phyloP scores from a whole-genome alignment of 2,888 invertebrate species.

The Polymixis lichenea region DNA sequence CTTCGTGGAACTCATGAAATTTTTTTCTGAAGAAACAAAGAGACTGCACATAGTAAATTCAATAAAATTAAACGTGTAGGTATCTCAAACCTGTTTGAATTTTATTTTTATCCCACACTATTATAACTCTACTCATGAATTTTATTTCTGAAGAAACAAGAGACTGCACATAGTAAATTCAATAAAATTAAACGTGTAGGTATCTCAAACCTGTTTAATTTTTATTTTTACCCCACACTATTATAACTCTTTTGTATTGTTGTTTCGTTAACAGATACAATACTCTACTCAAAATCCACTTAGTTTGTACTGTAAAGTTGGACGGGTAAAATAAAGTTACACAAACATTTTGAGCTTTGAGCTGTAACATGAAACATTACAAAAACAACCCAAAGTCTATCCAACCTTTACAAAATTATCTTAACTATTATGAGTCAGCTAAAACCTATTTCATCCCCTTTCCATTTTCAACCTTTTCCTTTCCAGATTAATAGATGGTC shows the following conservation, averaged over 20 bases:
- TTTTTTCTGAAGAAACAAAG: neutral
- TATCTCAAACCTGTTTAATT: neutral
- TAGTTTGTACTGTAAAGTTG: neutral
- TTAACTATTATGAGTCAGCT: constrained; percentile 36
- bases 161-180: too few species aligned
- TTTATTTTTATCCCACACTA: too few species aligned
- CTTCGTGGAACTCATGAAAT: neutral
- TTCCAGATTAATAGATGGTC: constrained; percentile 50
- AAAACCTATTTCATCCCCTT: constrained; percentile 29
- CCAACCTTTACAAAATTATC: constrained; percentile 14
- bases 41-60: too few species aligned
- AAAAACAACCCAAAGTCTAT: constrained; percentile 4
- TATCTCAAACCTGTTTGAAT: neutral
- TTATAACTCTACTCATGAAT: too few species aligned
- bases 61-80: too few species aligned
- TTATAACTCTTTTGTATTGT: too few species aligned
- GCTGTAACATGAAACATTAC: neutral
- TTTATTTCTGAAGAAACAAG: neutral
- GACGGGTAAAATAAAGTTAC: neutral
- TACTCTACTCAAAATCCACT: neutral
- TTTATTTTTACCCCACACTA: too few species aligned
- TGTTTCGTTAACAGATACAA: neutral
- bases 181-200: too few species aligned
- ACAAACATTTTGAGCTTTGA: constrained; percentile 7
- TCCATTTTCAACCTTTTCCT: constrained; percentile 39